phyloP scores from a whole-genome alignment of 2,888 invertebrate genomes.

The Netelia virgata region DNA sequence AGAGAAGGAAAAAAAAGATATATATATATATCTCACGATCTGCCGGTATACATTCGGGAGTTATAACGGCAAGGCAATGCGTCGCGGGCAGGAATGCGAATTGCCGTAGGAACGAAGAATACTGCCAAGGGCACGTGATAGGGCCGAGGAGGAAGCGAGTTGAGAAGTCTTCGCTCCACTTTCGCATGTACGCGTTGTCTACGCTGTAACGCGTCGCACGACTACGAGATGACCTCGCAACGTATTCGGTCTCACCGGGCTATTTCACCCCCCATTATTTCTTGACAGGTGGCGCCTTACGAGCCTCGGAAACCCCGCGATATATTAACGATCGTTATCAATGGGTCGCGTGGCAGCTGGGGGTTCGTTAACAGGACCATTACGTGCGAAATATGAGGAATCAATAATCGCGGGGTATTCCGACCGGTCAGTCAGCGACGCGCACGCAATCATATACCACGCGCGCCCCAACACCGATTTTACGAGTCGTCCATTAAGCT shows the following conservation, averaged over 20 bases:
- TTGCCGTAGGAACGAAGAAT: conserved; percentile 3
- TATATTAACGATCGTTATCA: conserved; percentile 68
- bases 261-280: conserved; percentile 36
- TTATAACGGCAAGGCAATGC: conserved; percentile 29
- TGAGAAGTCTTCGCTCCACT: conserved; percentile 13
- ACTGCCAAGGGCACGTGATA: conserved; percentile 5
- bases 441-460: conserved; percentile 58
- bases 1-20: neutral
- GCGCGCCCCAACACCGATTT: conserved; percentile 69
- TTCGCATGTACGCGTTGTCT: conserved; percentile 1
- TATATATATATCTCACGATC: conserved; percentile 19
- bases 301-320: neutral
- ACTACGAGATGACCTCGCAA: conserved; percentile 17
- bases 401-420: conserved; percentile 75
- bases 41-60: conserved; percentile 19
- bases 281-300: conserved; percentile 25
- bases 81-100: conserved; percentile 51
- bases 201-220: neutral
- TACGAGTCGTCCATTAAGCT: conserved; percentile 75
- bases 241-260: neutral
- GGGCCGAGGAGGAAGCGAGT: neutral
- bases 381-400: conserved; percentile 77
- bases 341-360: conserved; percentile 59
- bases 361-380: conserved; percentile 74
- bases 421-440: conserved; percentile 22